Evolutionary conservation across 2,888 invertebrate species (phyloP).

Genomic region (Eledone cirrhosa): DNA sequence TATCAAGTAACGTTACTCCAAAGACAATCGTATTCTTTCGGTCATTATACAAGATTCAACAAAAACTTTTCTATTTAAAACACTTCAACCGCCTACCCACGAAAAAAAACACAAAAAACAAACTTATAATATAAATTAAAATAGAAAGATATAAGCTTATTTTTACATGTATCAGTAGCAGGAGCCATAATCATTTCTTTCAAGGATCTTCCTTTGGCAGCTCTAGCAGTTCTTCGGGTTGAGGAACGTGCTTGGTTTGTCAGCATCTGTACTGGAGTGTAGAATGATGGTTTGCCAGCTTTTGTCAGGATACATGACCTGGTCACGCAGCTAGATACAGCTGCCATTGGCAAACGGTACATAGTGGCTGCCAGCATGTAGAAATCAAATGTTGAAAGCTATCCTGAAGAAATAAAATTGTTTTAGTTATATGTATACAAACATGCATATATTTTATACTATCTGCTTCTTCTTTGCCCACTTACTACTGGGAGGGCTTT

Average conservation of each 20-base stretch:
- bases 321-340: constrained; percentile 42
- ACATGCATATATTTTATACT: no score
- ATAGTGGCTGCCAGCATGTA: constrained; percentile 38
- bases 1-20: no score
- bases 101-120: background rate
- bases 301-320: constrained; percentile 31
- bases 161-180: constrained; percentile 70
- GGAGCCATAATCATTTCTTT: constrained; percentile 81
- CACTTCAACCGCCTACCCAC: background rate
- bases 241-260: constrained; percentile 41
- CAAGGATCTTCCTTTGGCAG: constrained; percentile 70
- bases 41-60: no score
- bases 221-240: constrained; percentile 37
- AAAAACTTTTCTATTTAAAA: no score
- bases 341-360: constrained; percentile 42
- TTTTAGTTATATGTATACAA: no score
- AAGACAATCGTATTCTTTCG: no score
- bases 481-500: no score
- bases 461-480: no score
- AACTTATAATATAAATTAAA: background rate
- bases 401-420: no score
- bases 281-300: constrained; percentile 35
- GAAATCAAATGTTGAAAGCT: background rate
- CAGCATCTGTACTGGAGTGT: constrained; percentile 43
- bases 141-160: background rate